These are phyloP conservation scores for Scaptodrosophila lebanonensis DNA, from an alignment of 1,140 invertebrate species.

Conservation along the genomic window DNA sequence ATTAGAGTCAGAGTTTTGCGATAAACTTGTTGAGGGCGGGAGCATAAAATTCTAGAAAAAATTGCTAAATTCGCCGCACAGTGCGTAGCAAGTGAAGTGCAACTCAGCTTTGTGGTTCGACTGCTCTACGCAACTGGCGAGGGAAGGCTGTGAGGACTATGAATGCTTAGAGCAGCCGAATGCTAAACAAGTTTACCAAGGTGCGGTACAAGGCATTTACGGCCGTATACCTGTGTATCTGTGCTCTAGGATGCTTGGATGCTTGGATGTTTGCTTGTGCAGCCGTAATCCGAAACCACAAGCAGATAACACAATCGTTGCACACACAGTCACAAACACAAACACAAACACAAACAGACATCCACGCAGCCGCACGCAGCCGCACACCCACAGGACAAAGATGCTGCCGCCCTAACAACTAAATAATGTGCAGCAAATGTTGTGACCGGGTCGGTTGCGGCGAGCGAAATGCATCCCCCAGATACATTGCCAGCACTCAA, in stretches of 20 bases:
- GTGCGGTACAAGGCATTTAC: conserved; percentile 16
- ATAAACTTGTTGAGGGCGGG: conserved; percentile 65
- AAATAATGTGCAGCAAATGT: conserved; percentile 71
- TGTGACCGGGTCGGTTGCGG: conserved; percentile 22
- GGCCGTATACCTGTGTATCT: conserved; percentile 14
- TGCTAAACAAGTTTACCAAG: conserved; percentile 25
- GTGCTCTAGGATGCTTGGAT: neutral
- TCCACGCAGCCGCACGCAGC: conserved; percentile 20
- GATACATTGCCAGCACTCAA: conserved; percentile 35
- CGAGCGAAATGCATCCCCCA: conserved; percentile 17
- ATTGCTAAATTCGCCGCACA: conserved; percentile 41
- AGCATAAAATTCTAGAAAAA: conserved; percentile 4
- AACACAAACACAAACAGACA: conserved; percentile 20
- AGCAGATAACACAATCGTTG: conserved; percentile 57
- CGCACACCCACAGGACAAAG: conserved; percentile 1
- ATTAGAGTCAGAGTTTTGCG: conserved; percentile 63
- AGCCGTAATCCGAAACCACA: conserved; percentile 61
- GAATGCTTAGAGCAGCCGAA: conserved; percentile 4
- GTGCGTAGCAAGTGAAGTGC: conserved; percentile 52
- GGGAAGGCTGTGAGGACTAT: conserved; percentile 3
- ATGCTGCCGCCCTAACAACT: conserved; percentile 62
- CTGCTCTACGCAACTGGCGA: conserved; percentile 6
- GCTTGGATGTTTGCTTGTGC: conserved; percentile 27
- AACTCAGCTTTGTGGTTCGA: conserved; percentile 7
- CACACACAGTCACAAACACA: neutral